phyloP scores from a whole-genome alignment of 2,888 invertebrate genomes.

The Minunthozetes semirufus region DNA sequence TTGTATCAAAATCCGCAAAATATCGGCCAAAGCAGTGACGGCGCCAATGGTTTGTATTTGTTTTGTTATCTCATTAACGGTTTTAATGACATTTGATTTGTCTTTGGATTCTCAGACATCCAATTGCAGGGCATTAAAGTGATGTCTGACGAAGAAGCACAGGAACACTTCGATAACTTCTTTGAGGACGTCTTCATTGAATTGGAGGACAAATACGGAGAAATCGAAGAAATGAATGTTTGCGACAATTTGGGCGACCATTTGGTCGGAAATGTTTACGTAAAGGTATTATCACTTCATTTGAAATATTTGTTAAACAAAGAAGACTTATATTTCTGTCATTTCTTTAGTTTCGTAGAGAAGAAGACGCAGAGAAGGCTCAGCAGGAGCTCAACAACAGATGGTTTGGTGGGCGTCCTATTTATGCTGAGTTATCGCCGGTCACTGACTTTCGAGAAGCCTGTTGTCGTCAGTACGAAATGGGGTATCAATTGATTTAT shows the following conservation, averaged over 20 bases:
- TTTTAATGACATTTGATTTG: constrained; percentile 28
- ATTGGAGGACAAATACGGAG: constrained; percentile 97
- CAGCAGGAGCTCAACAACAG: constrained; percentile 95
- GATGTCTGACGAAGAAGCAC: constrained; percentile 95
- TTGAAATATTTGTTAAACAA: no score
- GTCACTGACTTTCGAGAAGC: constrained; percentile 99
- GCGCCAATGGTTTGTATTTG: background rate
- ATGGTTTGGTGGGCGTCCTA: constrained; percentile 97
- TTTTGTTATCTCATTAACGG: constrained; percentile 49
- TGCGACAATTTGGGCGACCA: constrained; percentile 99
- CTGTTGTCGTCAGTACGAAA: constrained; percentile 98
- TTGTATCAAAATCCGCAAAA: constrained; percentile 98
- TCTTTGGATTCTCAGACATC: constrained; percentile 6
- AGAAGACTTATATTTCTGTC: no score
- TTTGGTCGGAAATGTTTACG: constrained; percentile 97
- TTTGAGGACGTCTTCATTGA: constrained; percentile 99
- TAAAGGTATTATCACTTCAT: constrained; percentile 62
- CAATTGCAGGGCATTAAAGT: constrained; percentile 8
- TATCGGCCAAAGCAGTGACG: constrained; percentile 63
- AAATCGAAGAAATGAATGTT: constrained; percentile 99
- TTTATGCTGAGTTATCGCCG: constrained; percentile 95
- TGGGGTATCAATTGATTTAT: constrained; percentile 64
- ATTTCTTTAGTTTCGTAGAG: constrained; percentile 70
- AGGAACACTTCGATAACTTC: constrained; percentile 98
- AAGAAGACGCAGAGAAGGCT: constrained; percentile 97